Base-by-base conservation (phyloP, 2,888 invertebrate species). In the Diloba caeruleocephala region DNA sequence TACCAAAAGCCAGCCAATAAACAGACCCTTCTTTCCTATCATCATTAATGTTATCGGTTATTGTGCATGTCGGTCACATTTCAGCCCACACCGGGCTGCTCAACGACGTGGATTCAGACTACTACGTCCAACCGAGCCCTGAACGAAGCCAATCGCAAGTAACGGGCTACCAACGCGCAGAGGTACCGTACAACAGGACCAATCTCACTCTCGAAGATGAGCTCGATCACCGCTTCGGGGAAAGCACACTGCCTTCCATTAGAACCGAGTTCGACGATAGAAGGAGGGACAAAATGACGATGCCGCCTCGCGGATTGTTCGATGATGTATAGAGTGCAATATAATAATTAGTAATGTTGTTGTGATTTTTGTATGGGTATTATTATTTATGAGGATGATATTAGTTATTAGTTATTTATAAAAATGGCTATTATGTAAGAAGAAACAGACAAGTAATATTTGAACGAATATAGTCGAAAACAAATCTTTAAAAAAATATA, bases 231-330 rank as follows among this genome's bases (percentile, higher is more conserved):
- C 88, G 96, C 9, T 96, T 96, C 74, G 96, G 96, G 0, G 94
- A 94, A 1, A 96, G 96, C 76, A 95, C 96, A 0, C 88, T 95
- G 44, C 83, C 88, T 0, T 69, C 85, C 0, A 75, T 90, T 1
- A 63, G 90, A 66, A 74, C 81, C 0, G 89, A 90, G 32, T 79
- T 74, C 10, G 85, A 87, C 1, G 79, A 70, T 8, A 48, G 88
- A 0, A 75, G 88, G 14, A 71, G 88, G 31, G 85, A 86, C 41
- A 94, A 95, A 61, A 94, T 96, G 71, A 96, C 95, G 0, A 94
- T 95, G 55, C 96, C 97, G 0, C 97, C 97, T 0, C 94, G 96
- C 65, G 97, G 97, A 7, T 94, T 98, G 53, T 98, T 98, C 71
- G 97, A 98, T 81, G 97, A 98, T 84, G 97, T 98, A 54, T 97